Evolutionary conservation across 2,797 vertebrate species (phyloP), one percentile per base, ranked within the genome.

Genomic region (Gobionotothen gibberifrons): DNA sequence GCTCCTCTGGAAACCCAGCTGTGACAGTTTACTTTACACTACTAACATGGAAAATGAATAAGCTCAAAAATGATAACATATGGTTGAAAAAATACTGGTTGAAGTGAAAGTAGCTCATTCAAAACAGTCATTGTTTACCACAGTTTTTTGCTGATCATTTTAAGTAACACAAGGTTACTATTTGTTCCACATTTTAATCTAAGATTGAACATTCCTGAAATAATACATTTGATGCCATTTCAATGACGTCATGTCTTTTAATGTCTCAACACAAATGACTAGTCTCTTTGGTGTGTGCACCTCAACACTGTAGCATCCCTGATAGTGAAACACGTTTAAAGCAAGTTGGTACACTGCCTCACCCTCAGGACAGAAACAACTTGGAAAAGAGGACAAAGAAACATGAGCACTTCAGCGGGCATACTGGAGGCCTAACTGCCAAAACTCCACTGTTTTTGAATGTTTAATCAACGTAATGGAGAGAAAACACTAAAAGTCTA

Each of bases 251-350:
- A 26, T 26, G 26, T 26, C 10, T n/a, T 19, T 10, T 15, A 5
- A 64, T 78, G 67, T 66, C 52, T 66, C 47, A 43, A 3, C 13
- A n/a, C 6, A 1, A 2, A 29, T 21, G 39, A 56, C 5, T n/a
- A 10, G 16, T 19, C 11, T 52, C 1, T 36, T 1, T 9, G 8
- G 9, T 53, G 32, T 51, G 4, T 4, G 29, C 16, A 15, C n/a
- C 1, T 3, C 8, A 14, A 26, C 11, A 44, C 12, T 39, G 3
- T n/a, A 9, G 40, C 29, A 26, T 3, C 17, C 2, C 12, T 22
- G 12, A 19, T 14, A 3, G 8, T 22, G 7, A 52, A 17, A 51
- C 26, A 0, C 11, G 17, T 52, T 39, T 4, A 12, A 12, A 66
- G 4, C 8, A 64, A 46, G 11, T 36, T 54, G 29, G 4, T 6